These are phyloP conservation scores for Protobothrops mucrosquamatus DNA, from an alignment of 2,113 vertebrate species.

Conservation along the genomic window DNA sequence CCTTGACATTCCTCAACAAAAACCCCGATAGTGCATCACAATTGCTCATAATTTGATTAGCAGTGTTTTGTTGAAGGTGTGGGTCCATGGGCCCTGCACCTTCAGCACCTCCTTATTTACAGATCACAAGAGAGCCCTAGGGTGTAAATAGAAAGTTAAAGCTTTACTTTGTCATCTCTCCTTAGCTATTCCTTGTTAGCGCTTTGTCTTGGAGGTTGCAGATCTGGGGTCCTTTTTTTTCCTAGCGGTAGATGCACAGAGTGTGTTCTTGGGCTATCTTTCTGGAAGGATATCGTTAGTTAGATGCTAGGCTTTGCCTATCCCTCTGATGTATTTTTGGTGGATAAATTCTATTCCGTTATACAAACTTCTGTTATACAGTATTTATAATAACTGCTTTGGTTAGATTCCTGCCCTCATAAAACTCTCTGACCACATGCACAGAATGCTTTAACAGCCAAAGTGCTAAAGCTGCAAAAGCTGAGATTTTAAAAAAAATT, in stretches of 20 bases:
- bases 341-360: neutral
- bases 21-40: too few species aligned
- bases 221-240: neutral
- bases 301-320: neutral
- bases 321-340: neutral
- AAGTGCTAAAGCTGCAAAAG: neutral
- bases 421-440: too few species aligned
- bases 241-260: neutral
- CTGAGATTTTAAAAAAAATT: neutral
- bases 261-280: neutral
- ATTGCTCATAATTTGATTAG: neutral
- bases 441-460: neutral
- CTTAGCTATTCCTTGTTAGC: neutral
- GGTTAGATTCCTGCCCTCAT: neutral
- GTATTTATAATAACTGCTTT: neutral
- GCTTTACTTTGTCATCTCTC: neutral
- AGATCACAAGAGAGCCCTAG: neutral
- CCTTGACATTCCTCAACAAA: too few species aligned
- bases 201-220: neutral
- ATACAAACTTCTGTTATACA: neutral
- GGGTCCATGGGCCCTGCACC: too few species aligned
- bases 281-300: neutral
- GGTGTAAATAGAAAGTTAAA: neutral
- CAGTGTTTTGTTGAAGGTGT: neutral
- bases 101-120: neutral